phyloP scores from a whole-genome alignment of 2,797 vertebrate species.

The Okamejei kenojei region DNA sequence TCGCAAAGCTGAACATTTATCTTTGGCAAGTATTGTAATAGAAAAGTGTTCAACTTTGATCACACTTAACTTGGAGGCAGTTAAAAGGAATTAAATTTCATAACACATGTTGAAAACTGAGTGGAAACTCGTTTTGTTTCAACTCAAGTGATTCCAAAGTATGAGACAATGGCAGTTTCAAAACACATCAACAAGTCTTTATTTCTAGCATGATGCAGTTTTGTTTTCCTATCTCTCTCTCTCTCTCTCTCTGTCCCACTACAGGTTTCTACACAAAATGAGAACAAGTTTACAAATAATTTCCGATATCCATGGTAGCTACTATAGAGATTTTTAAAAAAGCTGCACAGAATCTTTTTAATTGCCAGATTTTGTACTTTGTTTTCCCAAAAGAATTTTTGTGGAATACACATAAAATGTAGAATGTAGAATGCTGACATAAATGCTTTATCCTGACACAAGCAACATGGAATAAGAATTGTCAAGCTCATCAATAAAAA shows the following conservation, averaged over 20 bases:
- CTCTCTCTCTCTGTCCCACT: background rate
- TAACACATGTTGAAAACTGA: background rate
- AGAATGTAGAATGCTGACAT: background rate
- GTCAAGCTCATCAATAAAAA: background rate
- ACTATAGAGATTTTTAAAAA: background rate
- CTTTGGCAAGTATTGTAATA: background rate
- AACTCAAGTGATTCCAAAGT: background rate
- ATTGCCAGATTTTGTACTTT: background rate
- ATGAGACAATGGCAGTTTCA: background rate
- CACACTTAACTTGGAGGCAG: background rate
- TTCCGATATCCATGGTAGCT: background rate
- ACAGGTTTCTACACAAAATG: background rate
- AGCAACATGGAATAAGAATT: background rate
- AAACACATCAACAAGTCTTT: background rate
- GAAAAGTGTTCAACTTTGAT: slow-evolving; percentile 7
- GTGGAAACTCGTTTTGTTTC: background rate
- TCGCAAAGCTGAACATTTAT: background rate
- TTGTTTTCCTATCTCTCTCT: background rate
- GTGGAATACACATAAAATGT: background rate
- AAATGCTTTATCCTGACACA: background rate
- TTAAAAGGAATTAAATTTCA: background rate
- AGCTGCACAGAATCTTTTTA: background rate
- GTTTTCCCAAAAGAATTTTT: background rate
- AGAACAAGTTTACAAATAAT: background rate
- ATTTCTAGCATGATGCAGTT: background rate